Evolutionary conservation across 2,113 vertebrate genomes (phyloP), one percentile per base, ranked within the genome.

Genomic region (Vimba vimba): DNA sequence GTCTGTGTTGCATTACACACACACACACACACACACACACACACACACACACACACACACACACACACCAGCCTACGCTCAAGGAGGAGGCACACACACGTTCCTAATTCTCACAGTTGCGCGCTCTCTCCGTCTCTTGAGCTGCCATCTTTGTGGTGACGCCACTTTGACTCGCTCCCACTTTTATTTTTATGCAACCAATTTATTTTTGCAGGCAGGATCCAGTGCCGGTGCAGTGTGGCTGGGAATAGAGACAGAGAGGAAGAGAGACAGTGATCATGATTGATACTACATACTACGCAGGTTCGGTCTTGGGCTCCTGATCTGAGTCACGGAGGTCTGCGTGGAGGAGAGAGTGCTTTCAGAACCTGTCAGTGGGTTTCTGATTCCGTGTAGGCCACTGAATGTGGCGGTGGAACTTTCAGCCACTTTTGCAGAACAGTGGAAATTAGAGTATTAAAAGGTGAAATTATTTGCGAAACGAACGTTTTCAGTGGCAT

Each of bases 131-230:
- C 84, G 82, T 93, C 89, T 87, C 90, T 93, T 88, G 91, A 87
- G 90, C 90, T 92, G 94, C 94, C 93, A 90, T 93, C 90, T 94
- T 90, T 95, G 94, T 90, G 94, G 94, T 93, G 94, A 94, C 94
- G 94, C 94, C 94, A 92, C 88, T 89, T 89, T 89, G 94, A 93
- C 93, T 92, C 92, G 66, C 91, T 89, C 92, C 93, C 92, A 93
- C 91, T 94, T 93, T 89, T 93, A 93, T 91, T 94, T 93, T 94
- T 91, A 93, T 89, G 90, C 91, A 87, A 90, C 91, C 93, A 77
- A 90, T 87, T 91, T 92, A 92, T 92, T 95, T 93, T 94, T 75
- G 83, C 91, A 91, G 64, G 83, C 92, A 82, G 47, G 87, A 91
- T 91, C 92, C 89, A 93, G 89, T 85, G 90, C 92, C 90, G 90